phyloP scores from a whole-genome alignment of 2,113 vertebrate genomes.

The Ramphastos sulfuratus region DNA sequence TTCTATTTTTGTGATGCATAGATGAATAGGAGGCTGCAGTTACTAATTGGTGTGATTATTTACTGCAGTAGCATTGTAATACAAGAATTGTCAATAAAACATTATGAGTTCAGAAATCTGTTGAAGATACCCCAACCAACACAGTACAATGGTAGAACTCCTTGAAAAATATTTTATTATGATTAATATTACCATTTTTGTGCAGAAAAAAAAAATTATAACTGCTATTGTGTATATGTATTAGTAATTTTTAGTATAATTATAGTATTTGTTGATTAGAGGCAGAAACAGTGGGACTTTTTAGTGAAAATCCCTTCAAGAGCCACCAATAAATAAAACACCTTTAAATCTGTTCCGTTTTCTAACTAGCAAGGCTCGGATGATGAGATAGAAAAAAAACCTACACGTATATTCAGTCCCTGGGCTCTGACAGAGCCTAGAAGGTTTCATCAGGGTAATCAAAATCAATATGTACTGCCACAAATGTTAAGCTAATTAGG shows the following conservation, averaged over 20 bases:
- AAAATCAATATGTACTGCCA: not conserved
- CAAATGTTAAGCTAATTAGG: not conserved
- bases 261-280: not conserved
- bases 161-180: not conserved
- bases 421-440: not conserved
- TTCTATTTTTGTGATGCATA: not conserved
- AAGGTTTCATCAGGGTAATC: not conserved
- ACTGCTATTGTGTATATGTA: not conserved
- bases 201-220: not conserved
- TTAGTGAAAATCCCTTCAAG: not conserved
- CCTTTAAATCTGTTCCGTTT: accelerated
- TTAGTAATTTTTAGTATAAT: not conserved
- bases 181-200: not conserved
- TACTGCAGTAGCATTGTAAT: not conserved
- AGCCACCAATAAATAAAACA: not conserved
- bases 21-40: not conserved
- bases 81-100: not conserved
- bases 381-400: not conserved
- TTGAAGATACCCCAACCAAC: not conserved
- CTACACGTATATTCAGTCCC: not conserved
- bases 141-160: not conserved
- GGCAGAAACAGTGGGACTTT: not conserved
- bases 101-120: not conserved
- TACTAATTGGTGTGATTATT: not conserved
- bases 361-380: not conserved